Conservation (phyloP, 1,140 invertebrate species). For the Scaptomyza hsui region DNA sequence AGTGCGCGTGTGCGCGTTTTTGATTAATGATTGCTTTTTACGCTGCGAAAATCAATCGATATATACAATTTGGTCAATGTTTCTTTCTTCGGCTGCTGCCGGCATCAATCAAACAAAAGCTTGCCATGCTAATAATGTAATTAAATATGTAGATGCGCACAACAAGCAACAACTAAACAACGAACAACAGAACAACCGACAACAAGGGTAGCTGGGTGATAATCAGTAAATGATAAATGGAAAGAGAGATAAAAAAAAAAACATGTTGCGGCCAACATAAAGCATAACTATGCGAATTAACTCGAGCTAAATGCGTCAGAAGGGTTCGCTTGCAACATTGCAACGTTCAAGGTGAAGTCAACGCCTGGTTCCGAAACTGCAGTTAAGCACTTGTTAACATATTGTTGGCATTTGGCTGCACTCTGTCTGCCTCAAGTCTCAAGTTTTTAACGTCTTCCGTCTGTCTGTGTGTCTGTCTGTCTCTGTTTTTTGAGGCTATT, state of each 20-base stretch:
- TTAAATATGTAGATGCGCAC: slow-evolving; percentile 71
- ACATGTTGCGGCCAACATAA: slow-evolving; percentile 61
- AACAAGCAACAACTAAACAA: slow-evolving; percentile 19
- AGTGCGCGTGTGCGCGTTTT: slow-evolving; percentile 74
- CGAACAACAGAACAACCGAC: slow-evolving; percentile 8
- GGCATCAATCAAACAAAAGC: slow-evolving; percentile 80
- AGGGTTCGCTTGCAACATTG: slow-evolving; percentile 12
- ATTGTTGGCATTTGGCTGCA: slow-evolving; percentile 73
- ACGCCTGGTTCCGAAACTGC: slow-evolving; percentile 61
- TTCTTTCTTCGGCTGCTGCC: slow-evolving; percentile 48
- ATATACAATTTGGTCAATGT: slow-evolving; percentile 54
- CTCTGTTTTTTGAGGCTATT: slow-evolving; percentile 11
- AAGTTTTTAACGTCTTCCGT: too few relatives aligned
- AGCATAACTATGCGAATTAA: slow-evolving; percentile 75
- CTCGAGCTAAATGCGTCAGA: slow-evolving; percentile 68
- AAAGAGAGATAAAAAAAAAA: too few relatives aligned
- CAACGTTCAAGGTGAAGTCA: slow-evolving; percentile 70
- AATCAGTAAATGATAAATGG: slow-evolving; percentile 82
- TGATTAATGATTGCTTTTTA: slow-evolving; percentile 79
- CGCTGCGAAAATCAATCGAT: slow-evolving; percentile 14
- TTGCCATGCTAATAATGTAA: slow-evolving; percentile 75
- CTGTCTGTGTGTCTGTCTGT: background rate
- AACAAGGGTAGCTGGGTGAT: slow-evolving; percentile 69
- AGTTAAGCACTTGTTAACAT: slow-evolving; percentile 83
- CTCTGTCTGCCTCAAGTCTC: slow-evolving; percentile 6